These are phyloP conservation scores for Eumacrocentrus americanus DNA, from an alignment of 2,888 invertebrate species.

Conservation along the genomic window DNA sequence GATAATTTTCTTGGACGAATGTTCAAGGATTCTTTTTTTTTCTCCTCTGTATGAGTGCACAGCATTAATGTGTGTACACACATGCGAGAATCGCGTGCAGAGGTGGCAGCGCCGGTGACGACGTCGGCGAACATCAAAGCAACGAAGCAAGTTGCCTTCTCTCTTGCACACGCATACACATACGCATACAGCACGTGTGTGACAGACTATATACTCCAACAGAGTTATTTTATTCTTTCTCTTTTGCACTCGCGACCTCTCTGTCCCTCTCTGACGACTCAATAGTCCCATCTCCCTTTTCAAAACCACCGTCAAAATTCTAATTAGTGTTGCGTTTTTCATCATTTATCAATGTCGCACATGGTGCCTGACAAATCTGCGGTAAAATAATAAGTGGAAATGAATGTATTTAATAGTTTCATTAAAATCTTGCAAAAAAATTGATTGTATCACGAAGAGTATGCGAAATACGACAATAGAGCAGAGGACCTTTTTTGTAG, in stretches of 20 bases:
- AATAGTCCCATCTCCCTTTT: constrained; percentile 5
- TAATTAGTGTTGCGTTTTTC: constrained; percentile 14
- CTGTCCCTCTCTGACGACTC: constrained; percentile 13
- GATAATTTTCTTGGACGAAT: background rate
- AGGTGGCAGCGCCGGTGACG: constrained; percentile 31
- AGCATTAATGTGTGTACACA: constrained; percentile 22
- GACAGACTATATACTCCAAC: background rate
- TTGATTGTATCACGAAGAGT: background rate
- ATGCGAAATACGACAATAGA: too few species aligned
- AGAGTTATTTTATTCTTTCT: constrained; percentile 15
- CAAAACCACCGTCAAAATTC: constrained; percentile 5
- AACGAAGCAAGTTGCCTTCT: constrained; percentile 26
- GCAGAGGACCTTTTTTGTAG: too few species aligned
- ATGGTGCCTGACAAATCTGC: too few species aligned
- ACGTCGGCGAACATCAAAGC: constrained; percentile 30
- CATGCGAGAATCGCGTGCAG: constrained; percentile 27
- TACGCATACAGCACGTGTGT: constrained; percentile 1
- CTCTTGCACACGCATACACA: constrained; percentile 16
- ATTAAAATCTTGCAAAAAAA: background rate
- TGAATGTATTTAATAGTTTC: background rate
- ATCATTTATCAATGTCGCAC: constrained; percentile 10
- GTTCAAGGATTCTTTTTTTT: constrained; percentile 1
- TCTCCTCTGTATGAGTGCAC: background rate
- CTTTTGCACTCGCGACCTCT: constrained; percentile 16
- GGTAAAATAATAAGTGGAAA: background rate